A percentile compares a stretch with the other conserved stretches of the same genome.
Evolutionary conservation across 2,797 vertebrate genomes (phyloP).

Genomic region (Chelidonichthys spinosus): DNA sequence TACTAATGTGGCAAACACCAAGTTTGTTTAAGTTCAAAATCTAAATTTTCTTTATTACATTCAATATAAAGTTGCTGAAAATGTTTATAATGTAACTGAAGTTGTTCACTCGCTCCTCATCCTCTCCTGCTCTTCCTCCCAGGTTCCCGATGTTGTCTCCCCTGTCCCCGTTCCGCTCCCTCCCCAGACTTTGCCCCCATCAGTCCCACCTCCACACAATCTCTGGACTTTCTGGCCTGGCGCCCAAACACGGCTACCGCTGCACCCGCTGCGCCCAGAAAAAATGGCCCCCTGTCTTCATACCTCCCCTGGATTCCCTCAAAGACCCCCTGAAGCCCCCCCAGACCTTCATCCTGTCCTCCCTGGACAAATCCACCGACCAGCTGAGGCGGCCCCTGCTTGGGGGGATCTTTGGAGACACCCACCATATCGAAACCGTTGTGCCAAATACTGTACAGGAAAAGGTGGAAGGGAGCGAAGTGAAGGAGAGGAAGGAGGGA

Average conservation of each 20-base stretch:
- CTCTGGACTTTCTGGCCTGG: conserved; percentile 85
- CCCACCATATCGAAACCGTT: conserved; percentile 34
- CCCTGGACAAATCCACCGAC: conserved; percentile 73
- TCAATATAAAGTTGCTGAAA: neutral
- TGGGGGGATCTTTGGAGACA: conserved; percentile 57
- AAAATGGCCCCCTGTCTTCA: conserved; percentile 91
- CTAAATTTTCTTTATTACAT: neutral
- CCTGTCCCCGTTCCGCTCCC: conserved; percentile 78
- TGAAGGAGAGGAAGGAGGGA: conserved; percentile 67
- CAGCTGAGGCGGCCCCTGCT: conserved; percentile 74
- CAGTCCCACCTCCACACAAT: conserved; percentile 95
- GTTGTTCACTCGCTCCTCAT: neutral
- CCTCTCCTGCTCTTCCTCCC: conserved; percentile 1
- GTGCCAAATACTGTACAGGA: conserved; percentile 68
- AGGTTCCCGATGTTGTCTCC: conserved; percentile 88
- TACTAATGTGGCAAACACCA: neutral
- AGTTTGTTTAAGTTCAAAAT: neutral
- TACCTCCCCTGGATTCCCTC: conserved; percentile 74
- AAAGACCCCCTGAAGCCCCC: conserved; percentile 75
- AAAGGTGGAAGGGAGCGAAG: conserved; percentile 50
- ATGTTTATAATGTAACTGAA: neutral
- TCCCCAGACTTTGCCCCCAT: conserved; percentile 87
- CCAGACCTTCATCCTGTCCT: conserved; percentile 74
- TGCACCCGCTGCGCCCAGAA: conserved; percentile 94
- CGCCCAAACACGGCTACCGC: conserved; percentile 83